Conservation (phyloP, 2,113 vertebrate species). For the Gambusia holbrooki region DNA sequence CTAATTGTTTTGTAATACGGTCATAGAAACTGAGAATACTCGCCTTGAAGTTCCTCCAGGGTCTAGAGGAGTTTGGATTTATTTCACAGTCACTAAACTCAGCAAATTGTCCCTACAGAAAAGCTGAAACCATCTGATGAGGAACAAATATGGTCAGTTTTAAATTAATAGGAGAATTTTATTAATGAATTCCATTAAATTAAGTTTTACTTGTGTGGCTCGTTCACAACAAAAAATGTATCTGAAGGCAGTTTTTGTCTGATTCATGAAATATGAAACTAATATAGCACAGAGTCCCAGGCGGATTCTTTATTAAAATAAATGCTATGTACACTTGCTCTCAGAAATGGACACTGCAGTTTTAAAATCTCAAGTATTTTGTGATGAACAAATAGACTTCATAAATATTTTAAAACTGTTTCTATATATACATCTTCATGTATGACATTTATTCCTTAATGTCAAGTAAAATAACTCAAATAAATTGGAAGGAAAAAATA, state of each 20-base stretch:
- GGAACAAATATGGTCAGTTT: background rate
- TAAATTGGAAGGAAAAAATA: too few species aligned
- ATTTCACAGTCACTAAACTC: background rate
- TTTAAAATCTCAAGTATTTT: too few species aligned
- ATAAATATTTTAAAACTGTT: too few species aligned
- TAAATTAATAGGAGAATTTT: background rate
- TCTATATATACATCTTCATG: too few species aligned
- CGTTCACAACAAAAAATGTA: background rate
- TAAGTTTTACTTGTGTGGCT: background rate
- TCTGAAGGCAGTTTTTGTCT: background rate
- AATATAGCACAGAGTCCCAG: background rate
- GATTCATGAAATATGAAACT: background rate
- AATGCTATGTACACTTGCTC: background rate
- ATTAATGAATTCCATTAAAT: background rate
- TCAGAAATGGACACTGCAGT: too few species aligned
- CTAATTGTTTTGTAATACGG: slow-evolving; percentile 25
- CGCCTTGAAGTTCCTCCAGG: background rate
- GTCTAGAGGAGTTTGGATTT: slow-evolving; percentile 2
- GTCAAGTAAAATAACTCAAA: too few species aligned
- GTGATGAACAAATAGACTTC: too few species aligned
- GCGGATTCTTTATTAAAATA: background rate
- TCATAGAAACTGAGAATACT: slow-evolving; percentile 6
- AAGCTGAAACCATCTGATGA: background rate
- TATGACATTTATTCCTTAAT: too few species aligned
- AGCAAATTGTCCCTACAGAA: background rate